Conservation (phyloP, 2,888 invertebrate species). For the Podotricha telesiphe region DNA sequence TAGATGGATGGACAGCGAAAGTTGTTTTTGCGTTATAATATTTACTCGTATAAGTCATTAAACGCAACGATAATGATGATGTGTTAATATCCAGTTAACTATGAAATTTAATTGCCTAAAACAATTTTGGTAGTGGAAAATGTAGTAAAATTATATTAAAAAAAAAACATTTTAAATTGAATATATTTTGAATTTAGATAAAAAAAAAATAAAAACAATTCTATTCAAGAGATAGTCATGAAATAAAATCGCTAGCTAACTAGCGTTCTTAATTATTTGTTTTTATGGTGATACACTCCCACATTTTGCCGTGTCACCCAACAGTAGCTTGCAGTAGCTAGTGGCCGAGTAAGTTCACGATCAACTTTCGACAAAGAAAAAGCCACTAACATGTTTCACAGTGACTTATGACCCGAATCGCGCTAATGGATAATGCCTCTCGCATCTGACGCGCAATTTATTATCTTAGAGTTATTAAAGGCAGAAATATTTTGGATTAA, state of each 20-base stretch:
- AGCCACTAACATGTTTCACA: slow-evolving; percentile 53
- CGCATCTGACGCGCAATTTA: background rate
- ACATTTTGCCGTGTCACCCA: slow-evolving; percentile 6
- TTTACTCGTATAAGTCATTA: slow-evolving; percentile 34
- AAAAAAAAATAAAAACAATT: no score
- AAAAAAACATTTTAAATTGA: background rate
- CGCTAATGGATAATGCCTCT: slow-evolving; percentile 42
- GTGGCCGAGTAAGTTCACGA: slow-evolving; percentile 55
- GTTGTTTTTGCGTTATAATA: slow-evolving; percentile 44
- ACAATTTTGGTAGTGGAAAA: background rate
- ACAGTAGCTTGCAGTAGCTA: slow-evolving; percentile 18
- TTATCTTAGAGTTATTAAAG: background rate
- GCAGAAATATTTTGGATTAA: no score
- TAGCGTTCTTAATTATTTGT: no score
- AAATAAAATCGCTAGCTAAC: no score
- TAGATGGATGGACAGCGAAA: slow-evolving; percentile 43
- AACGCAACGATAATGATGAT: slow-evolving; percentile 18
- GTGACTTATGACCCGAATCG: slow-evolving; percentile 62
- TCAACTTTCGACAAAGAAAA: slow-evolving; percentile 70
- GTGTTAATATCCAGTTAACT: slow-evolving; percentile 13
- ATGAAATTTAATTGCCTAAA: slow-evolving; percentile 16
- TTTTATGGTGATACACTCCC: background rate
- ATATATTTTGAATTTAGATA: no score
- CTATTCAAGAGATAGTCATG: no score
- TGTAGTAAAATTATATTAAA: background rate